Evolutionary conservation across 1,140 invertebrate genomes (phyloP), one percentile per base, ranked within the genome.

Genomic region (Asobara japonica): DNA sequence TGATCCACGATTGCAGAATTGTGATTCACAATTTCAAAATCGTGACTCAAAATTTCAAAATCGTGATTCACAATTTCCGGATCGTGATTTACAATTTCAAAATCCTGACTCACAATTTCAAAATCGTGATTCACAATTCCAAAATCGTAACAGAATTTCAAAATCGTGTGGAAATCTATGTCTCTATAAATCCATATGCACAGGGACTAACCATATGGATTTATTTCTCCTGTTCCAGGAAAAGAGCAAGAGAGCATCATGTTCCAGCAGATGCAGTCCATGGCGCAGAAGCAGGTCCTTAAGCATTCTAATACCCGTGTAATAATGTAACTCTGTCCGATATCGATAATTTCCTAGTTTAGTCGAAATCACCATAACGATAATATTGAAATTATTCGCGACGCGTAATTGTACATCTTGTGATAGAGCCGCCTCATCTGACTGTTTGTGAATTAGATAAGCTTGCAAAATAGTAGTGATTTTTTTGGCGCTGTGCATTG

Each of bases 281-380:
- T 96, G 93, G 95, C 95, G 83, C 95, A 97, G 88, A 97, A 97
- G 90, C 95, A 97, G 94, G 95, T 96, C 91, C 92, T 91, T 93
- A 91, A 89, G 79, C 79, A 79, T 85, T 75, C 75, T 72, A 71
- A 79, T 65, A 64, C 67, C 67, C 48, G 74, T 51, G 30, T 68
- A 33, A 68, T 68, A 30, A 33, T 68, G 8, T 31, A 38, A 56
- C 18, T 56, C 22, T 56, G 51, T 27, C 51, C 51, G 51, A 56
- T 25, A 25, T 56, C 51, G 51, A 22, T 56, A 56, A 56, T 56
- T 27, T 56, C 11, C 25, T 69, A 56, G 33, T 69, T 31, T 33
- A 69, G 51, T 56, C 51, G 51, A 56, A 22, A 56, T 56, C 4
- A 56, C 25, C 10, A 22, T 56, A 25, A 20, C 22, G 18, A 56